Percentiles rank a stretch among this genome's conserved stretches.
Evolutionary conservation across 2,888 invertebrate genomes (phyloP).

Genomic region (Ametastegia equiseti): DNA sequence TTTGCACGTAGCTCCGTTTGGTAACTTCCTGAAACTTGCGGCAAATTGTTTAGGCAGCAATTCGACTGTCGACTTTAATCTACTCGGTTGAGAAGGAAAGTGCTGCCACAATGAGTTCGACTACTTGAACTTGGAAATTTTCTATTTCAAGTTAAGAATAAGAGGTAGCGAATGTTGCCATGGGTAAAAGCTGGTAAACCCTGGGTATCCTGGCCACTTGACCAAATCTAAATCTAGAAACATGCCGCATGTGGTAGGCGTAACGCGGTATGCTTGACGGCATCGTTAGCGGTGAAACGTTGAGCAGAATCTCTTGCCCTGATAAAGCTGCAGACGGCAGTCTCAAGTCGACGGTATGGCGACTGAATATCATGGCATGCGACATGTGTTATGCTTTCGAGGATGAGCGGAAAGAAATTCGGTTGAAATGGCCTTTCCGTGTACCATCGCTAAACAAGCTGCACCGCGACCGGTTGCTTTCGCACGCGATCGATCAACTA

Average conservation of each 20-base stretch:
- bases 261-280: conserved; percentile 43
- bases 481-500: not conserved
- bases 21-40: not conserved
- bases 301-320: conserved; percentile 42
- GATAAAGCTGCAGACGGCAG: conserved; percentile 37
- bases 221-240: conserved; percentile 45
- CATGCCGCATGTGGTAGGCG: conserved; percentile 43
- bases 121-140: not conserved
- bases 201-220: conserved; percentile 33
- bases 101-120: not conserved
- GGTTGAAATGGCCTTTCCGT: not conserved
- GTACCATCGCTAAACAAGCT: not conserved
- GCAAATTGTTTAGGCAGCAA: not conserved
- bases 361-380: not conserved
- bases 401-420: not conserved
- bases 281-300: conserved; percentile 41
- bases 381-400: conserved; percentile 6
- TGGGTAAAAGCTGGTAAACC: not conserved
- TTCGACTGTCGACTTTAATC: not conserved
- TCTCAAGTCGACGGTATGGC: conserved; percentile 22
- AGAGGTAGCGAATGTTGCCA: not conserved
- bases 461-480: not conserved
- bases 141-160: not conserved
- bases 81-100: too few species aligned
- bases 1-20: not conserved